These are phyloP conservation scores for Papilio protenor DNA, from an alignment of 2,888 invertebrate species.

Conservation along the genomic window DNA sequence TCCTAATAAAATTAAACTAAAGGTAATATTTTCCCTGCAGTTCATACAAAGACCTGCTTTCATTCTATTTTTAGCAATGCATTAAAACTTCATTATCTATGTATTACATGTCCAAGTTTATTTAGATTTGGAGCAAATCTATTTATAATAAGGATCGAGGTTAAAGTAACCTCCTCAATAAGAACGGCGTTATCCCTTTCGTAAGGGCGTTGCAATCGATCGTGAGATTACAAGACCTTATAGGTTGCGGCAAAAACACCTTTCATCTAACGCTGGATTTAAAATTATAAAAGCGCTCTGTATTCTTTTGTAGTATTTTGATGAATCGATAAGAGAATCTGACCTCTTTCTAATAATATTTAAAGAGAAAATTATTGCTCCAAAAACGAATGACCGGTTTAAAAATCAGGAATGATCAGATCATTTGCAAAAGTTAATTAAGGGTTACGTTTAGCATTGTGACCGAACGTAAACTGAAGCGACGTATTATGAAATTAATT, in stretches of 20 bases:
- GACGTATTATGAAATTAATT: constrained; percentile 20
- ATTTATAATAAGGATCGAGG: not conserved
- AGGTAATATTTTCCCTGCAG: no score
- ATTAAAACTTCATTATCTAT: not conserved
- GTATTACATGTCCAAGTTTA: not conserved
- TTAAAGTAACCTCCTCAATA: constrained; percentile 22
- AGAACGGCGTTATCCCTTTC: constrained; percentile 24
- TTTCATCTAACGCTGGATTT: not conserved
- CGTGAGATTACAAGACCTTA: constrained; percentile 10
- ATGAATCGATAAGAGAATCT: not conserved
- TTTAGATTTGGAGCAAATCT: not conserved
- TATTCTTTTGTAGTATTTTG: not conserved
- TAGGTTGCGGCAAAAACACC: constrained; percentile 25
- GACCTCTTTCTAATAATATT: not conserved
- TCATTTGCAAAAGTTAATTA: no score
- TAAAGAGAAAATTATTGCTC: not conserved
- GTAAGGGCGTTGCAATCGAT: constrained; percentile 18
- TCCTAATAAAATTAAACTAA: no score
- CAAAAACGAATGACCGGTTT: not conserved
- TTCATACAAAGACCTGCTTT: not conserved
- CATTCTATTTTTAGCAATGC: not conserved
- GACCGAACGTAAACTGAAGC: not conserved
- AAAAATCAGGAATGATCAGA: not conserved
- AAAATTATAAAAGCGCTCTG: constrained; percentile 4
- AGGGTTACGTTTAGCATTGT: no score